A percentile compares a stretch with the other conserved stretches of the same genome.
These are phyloP conservation scores for Ormyrus thymus DNA, from an alignment of 2,888 invertebrate species.

Conservation along the genomic window DNA sequence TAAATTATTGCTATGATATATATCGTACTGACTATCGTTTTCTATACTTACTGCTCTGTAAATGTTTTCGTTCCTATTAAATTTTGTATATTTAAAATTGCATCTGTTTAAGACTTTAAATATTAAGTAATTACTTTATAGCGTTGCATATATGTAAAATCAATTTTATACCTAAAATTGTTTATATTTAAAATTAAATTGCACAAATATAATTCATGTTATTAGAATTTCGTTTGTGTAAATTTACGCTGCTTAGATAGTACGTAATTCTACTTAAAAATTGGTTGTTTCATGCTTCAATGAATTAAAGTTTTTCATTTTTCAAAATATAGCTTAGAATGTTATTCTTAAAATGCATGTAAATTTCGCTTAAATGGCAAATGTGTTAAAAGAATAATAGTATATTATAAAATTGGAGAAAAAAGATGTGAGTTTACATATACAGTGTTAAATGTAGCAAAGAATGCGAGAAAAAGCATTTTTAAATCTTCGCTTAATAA, in stretches of 20 bases:
- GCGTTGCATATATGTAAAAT: background rate
- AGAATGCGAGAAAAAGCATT: conserved; percentile 22
- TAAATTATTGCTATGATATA: background rate
- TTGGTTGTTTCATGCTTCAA: conserved; percentile 3
- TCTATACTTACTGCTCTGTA: conserved; percentile 11
- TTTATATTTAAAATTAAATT: conserved; percentile 2
- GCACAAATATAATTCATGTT: conserved; percentile 13
- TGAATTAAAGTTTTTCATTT: conserved; percentile 22
- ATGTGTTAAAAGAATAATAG: conserved; percentile 25
- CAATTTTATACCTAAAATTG: conserved; percentile 4
- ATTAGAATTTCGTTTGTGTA: conserved; percentile 10
- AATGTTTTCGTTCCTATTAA: conserved; percentile 29
- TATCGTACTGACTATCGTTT: conserved; percentile 1
- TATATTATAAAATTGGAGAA: conserved; percentile 48
- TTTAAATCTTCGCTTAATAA: conserved; percentile 42
- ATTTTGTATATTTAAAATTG: background rate
- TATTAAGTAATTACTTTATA: too few species aligned
- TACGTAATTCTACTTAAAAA: background rate
- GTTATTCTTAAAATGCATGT: conserved; percentile 38
- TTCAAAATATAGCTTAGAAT: conserved; percentile 13
- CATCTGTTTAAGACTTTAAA: too few species aligned
- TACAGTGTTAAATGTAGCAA: conserved; percentile 22
- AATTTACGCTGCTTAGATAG: background rate
- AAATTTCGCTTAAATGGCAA: conserved; percentile 31
- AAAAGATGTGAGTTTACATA: conserved; percentile 17